A percentile compares a stretch with the other conserved stretches of the same genome.
Conservation (phyloP, 2,888 invertebrate genomes). For the Punctoribates punctum region DNA sequence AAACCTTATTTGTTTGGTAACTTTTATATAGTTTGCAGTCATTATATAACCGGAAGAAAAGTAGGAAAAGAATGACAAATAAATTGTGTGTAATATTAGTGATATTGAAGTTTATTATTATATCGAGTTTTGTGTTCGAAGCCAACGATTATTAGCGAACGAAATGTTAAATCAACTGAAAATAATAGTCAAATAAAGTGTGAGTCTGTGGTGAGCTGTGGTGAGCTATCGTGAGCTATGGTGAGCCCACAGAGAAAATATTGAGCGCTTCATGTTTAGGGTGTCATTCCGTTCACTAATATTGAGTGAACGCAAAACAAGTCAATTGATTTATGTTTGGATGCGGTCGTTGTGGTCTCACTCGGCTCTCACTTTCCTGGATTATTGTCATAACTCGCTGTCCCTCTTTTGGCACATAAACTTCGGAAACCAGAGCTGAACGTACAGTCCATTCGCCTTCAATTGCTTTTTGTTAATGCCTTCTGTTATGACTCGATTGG, state of each 20-base stretch:
- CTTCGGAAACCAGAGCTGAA: background rate
- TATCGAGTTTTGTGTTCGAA: slow-evolving; percentile 1
- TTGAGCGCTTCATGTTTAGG: background rate
- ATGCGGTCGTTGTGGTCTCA: slow-evolving; percentile 1
- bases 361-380: slow-evolving; percentile 15
- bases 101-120: background rate
- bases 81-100: slow-evolving; percentile 1
- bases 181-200: slow-evolving; percentile 8
- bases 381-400: slow-evolving; percentile 33
- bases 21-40: background rate
- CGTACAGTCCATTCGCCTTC: background rate
- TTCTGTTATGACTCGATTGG: slow-evolving; percentile 2
- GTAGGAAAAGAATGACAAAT: background rate
- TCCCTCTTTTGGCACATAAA: background rate
- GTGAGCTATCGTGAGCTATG: background rate
- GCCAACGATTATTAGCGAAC: background rate
- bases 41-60: slow-evolving; percentile 26
- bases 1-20: background rate
- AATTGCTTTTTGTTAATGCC: background rate
- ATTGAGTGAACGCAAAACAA: background rate
- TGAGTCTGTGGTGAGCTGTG: background rate
- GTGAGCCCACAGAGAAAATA: background rate
- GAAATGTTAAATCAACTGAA: slow-evolving; percentile 25
- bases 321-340: slow-evolving; percentile 35
- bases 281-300: background rate